Evolutionary conservation across 2,797 vertebrate genomes (phyloP), one percentile per base, ranked within the genome.

Genomic region (Sandelia bainsii): DNA sequence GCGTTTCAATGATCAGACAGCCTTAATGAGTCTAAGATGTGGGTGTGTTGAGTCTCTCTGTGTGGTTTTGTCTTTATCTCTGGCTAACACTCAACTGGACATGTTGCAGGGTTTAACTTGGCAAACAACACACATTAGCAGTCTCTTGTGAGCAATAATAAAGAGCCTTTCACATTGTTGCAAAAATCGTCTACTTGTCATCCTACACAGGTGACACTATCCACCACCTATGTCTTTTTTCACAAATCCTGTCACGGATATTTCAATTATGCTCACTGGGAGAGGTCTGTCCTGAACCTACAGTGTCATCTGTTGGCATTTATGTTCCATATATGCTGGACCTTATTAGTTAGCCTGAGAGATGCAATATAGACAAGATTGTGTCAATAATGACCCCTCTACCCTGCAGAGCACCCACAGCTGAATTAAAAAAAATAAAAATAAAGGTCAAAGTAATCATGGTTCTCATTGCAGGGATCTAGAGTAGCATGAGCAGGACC

Each of bases 1-100:
- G 83, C 72, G 80, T 82, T 87, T 75, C 72, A 63, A 42, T 66
- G 69, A 59, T 45, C 79, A 77, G 69, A 60, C 72, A 50, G 76
- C 58, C 66, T 66, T 86, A 84, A 85, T 89, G 83, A 85, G 85
- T 77, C 44, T n/a, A 69, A 85, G 68, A 85, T 62, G 75, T 62
- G 73, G 58, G 42, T 78, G 75, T 66, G 59, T 60, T 11, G 25
- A 69, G 56, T 49, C 69, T 81, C 65, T 62, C 50, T 70, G 68
- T 80, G 77, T 54, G 64, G 53, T 75, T 88, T 69, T 48, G 66
- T 83, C 71, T 81, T 78, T 76, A 86, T 84, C 83, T 71, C 70
- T 82, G 80, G 65, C 73, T 54, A 66, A 73, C 69, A 81, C 61
- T 83, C 60, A 85, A 51, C 64, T 79, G 77, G 83, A 78, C 62